These are phyloP conservation scores for Acrocephalus kingi DNA, from an alignment of 2,113 vertebrate species.

Conservation along the genomic window DNA sequence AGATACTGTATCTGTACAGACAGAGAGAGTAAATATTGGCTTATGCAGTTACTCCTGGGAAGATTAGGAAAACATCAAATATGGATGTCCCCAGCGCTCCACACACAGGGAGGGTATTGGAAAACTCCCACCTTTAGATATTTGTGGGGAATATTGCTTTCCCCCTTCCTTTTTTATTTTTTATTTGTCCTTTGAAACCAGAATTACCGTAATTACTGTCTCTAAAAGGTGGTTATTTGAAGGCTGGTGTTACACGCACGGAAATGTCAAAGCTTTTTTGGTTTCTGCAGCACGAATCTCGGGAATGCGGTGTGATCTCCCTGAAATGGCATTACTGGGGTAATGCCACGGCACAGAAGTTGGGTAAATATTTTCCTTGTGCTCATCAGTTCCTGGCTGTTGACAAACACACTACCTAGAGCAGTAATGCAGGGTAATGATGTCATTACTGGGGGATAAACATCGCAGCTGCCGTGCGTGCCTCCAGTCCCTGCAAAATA, in stretches of 20 bases:
- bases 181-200: neutral
- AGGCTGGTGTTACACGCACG: neutral
- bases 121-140: neutral
- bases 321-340: neutral
- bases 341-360: neutral
- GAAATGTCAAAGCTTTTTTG: slow-evolving; percentile 17
- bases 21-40: slow-evolving; percentile 42
- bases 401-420: slow-evolving; percentile 26
- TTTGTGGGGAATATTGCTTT: neutral
- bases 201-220: neutral
- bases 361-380: slow-evolving; percentile 42
- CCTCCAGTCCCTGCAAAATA: neutral
- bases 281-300: neutral
- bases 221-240: slow-evolving; percentile 1
- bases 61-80: slow-evolving; percentile 38
- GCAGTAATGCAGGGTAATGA: slow-evolving; percentile 14
- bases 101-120: neutral
- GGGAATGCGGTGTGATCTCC: neutral
- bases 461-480: neutral
- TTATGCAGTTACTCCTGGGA: neutral
- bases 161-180: neutral
- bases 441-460: slow-evolving; percentile 35
- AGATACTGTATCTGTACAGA: neutral
- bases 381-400: neutral
- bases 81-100: neutral